phyloP scores from a whole-genome alignment of 1,140 invertebrate genomes.

The Pantala flavescens region DNA sequence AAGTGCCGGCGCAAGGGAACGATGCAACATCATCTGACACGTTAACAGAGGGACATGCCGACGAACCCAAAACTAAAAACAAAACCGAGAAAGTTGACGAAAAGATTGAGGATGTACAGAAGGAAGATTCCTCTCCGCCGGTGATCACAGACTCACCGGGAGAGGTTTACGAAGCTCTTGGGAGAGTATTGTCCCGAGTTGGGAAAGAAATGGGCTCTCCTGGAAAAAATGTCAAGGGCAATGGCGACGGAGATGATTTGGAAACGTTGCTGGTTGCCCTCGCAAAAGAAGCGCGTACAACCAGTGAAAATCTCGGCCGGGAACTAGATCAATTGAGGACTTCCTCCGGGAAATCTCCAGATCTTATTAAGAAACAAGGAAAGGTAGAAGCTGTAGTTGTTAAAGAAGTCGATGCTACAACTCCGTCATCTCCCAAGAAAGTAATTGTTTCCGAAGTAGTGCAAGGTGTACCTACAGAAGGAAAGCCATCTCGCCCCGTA shows the following conservation, averaged over 20 bases:
- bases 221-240: neutral
- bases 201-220: neutral
- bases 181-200: neutral
- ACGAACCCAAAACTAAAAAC: neutral
- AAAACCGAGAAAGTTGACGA: neutral
- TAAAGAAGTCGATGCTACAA: too few relatives aligned
- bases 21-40: neutral
- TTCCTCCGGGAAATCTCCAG: neutral
- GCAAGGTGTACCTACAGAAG: too few relatives aligned
- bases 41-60: neutral
- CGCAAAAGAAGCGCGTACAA: slow-evolving; percentile 22
- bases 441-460: too few relatives aligned
- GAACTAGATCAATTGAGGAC: slow-evolving; percentile 22
- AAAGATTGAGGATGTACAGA: too few relatives aligned
- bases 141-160: neutral
- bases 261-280: slow-evolving; percentile 22
- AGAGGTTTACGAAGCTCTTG: neutral
- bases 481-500: neutral
- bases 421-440: too few relatives aligned
- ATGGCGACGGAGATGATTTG: neutral
- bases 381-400: too few relatives aligned
- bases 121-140: neutral
- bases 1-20: neutral
- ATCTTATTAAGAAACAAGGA: too few relatives aligned
- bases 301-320: slow-evolving; percentile 22